Percentiles rank a stretch among this genome's conserved stretches.
Evolutionary conservation across 2,888 invertebrate genomes (phyloP).

Genomic region (Carcina quercana): DNA sequence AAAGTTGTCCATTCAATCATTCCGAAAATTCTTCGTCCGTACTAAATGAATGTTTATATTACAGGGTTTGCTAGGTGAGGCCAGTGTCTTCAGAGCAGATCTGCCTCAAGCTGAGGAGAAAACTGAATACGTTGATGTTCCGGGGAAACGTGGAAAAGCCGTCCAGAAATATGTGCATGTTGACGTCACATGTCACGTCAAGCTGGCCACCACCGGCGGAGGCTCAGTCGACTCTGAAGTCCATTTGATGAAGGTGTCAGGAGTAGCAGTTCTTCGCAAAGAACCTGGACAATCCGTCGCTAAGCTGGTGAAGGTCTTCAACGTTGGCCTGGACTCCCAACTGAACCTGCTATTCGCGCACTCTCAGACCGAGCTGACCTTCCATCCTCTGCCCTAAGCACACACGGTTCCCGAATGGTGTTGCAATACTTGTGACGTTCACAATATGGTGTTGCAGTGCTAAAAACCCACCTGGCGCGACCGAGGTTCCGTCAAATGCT

Average conservation of each 20-base stretch:
- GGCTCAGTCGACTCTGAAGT: slow-evolving; percentile 73
- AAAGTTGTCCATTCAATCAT: too few relatives aligned
- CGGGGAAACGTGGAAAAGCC: slow-evolving; percentile 59
- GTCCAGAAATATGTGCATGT: slow-evolving; percentile 79
- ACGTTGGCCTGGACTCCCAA: slow-evolving; percentile 81
- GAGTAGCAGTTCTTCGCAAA: slow-evolving; percentile 77
- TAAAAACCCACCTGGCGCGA: slow-evolving; percentile 58
- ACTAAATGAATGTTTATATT: slow-evolving; percentile 10
- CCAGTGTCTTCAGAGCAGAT: slow-evolving; percentile 79
- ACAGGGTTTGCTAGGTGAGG: slow-evolving; percentile 76
- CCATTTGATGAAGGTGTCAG: slow-evolving; percentile 79
- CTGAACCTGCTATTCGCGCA: slow-evolving; percentile 78
- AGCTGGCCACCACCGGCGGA: slow-evolving; percentile 74
- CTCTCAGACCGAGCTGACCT: slow-evolving; percentile 78
- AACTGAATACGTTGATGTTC: slow-evolving; percentile 72
- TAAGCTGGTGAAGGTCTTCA: slow-evolving; percentile 74
- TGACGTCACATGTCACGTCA: slow-evolving; percentile 80
- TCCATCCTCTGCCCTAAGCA: slow-evolving; percentile 72
- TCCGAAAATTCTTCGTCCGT: too few relatives aligned
- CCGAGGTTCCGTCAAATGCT: slow-evolving; percentile 59
- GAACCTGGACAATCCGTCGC: slow-evolving; percentile 72
- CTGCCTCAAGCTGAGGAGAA: slow-evolving; percentile 79
- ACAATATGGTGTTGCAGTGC: slow-evolving; percentile 37
- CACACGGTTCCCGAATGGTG: slow-evolving; percentile 42
- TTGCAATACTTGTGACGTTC: slow-evolving; percentile 34